phyloP scores from a whole-genome alignment of 2,797 vertebrate species.

The Macroramphosus scolopax region DNA sequence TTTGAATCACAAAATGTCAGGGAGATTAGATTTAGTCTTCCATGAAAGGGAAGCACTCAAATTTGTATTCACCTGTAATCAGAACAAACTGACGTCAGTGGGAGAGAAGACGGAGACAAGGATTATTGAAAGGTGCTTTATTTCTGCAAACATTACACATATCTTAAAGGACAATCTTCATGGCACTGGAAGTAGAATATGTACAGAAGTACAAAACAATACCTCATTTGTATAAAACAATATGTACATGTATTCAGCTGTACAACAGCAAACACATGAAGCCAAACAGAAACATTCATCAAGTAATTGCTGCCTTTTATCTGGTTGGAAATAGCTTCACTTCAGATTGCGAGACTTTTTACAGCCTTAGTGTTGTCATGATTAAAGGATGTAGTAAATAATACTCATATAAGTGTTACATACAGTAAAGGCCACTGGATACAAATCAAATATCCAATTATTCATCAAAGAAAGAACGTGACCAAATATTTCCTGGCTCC shows the following conservation, averaged over 20 bases:
- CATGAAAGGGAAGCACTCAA: background rate
- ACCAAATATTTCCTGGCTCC: constrained; percentile 28
- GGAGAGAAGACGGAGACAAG: background rate
- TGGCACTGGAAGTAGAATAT: constrained; percentile 58
- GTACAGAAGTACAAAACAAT: constrained; percentile 62
- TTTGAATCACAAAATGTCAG: too few species aligned
- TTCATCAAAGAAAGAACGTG: constrained; percentile 22
- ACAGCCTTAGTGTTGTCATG: constrained; percentile 10
- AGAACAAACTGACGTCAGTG: too few species aligned
- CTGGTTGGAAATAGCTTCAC: constrained; percentile 17
- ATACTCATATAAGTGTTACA: too few species aligned
- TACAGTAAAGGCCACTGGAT: constrained; percentile 67
- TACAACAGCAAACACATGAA: constrained; percentile 64
- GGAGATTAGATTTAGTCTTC: background rate
- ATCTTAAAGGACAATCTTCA: constrained; percentile 53
- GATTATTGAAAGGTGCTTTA: constrained; percentile 72
- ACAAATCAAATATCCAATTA: constrained; percentile 39
- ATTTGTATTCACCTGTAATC: too few species aligned
- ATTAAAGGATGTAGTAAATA: constrained; percentile 34
- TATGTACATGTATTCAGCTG: constrained; percentile 65
- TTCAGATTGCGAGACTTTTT: constrained; percentile 20
- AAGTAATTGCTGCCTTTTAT: constrained; percentile 40
- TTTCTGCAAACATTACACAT: constrained; percentile 67
- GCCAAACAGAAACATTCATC: constrained; percentile 41
- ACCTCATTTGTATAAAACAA: constrained; percentile 71